phyloP scores from a whole-genome alignment of 1,140 invertebrate species.

The Drosophila kurseongensis region DNA sequence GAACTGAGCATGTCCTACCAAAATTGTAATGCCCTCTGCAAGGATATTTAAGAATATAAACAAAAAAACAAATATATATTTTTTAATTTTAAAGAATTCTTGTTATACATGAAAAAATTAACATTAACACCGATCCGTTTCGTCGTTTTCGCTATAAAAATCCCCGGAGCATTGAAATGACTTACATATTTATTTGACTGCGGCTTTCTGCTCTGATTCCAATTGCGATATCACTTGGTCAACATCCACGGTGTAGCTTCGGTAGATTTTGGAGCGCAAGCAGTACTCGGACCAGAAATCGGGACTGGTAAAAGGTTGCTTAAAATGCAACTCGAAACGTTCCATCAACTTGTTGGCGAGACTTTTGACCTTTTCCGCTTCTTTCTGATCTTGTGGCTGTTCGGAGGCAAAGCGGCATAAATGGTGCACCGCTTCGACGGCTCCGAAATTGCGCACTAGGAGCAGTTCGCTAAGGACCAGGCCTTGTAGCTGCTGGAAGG shows the following conservation, averaged over 20 bases:
- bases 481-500: constrained; percentile 19
- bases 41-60: too few relatives aligned
- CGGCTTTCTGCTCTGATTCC: neutral
- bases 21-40: too few relatives aligned
- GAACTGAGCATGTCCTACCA: too few relatives aligned
- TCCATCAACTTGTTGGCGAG: constrained; percentile 16
- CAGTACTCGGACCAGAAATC: constrained; percentile 36
- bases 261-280: neutral
- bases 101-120: too few relatives aligned
- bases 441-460: constrained; percentile 30
- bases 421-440: constrained; percentile 19
- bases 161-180: too few relatives aligned
- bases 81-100: too few relatives aligned
- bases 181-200: too few relatives aligned
- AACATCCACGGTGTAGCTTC: neutral
- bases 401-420: constrained; percentile 25
- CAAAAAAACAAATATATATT: too few relatives aligned
- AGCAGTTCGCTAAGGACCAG: constrained; percentile 32
- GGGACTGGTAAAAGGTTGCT: neutral
- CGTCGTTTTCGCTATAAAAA: too few relatives aligned
- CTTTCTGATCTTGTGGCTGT: neutral
- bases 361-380: neutral
- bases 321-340: constrained; percentile 6
- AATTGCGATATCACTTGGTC: neutral
- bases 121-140: too few relatives aligned